Evolutionary conservation across 2,113 vertebrate genomes (phyloP).

Genomic region (Leucoraja erinaceus): DNA sequence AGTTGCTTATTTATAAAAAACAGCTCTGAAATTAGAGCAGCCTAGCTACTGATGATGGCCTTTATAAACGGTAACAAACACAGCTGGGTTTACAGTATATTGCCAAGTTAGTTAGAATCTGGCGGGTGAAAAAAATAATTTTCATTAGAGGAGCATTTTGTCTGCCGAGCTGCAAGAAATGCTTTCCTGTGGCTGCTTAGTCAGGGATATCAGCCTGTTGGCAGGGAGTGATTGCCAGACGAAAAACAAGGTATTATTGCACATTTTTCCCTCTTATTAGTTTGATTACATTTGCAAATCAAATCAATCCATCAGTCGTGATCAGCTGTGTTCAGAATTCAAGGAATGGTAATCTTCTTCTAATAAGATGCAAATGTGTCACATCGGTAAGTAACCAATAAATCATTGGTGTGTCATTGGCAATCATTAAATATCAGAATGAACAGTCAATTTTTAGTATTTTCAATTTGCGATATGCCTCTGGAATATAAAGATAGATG

Average conservation of each 20-base stretch:
- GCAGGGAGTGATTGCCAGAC: conserved; percentile 82
- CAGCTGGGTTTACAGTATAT: conserved; percentile 31
- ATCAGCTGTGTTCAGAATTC: conserved; percentile 89
- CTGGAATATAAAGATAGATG: conserved; percentile 99
- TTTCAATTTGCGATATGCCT: conserved; percentile 99
- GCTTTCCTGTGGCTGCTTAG: conserved; percentile 70
- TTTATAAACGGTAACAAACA: conserved; percentile 37
- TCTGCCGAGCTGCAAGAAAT: conserved; percentile 48
- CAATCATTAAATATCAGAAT: conserved; percentile 98
- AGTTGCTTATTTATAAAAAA: conserved; percentile 26
- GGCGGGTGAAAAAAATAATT: conserved; percentile 18
- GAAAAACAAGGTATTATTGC: conserved; percentile 95
- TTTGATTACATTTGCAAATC: conserved; percentile 99
- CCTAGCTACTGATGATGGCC: conserved; percentile 33
- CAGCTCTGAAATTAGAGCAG: conserved; percentile 30
- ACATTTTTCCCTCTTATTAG: conserved; percentile 98
- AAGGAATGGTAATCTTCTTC: conserved; percentile 96
- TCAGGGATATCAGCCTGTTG: conserved; percentile 78
- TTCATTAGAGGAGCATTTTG: conserved; percentile 37
- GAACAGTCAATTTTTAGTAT: conserved; percentile 99
- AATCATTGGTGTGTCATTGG: conserved; percentile 92
- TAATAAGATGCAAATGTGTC: conserved; percentile 98
- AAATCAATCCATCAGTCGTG: conserved; percentile 98
- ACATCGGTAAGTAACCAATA: conserved; percentile 97
- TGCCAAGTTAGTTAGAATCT: conserved; percentile 27